Evolutionary conservation across 2,113 vertebrate species (phyloP).

Genomic region (Laterallus jamaicensis): DNA sequence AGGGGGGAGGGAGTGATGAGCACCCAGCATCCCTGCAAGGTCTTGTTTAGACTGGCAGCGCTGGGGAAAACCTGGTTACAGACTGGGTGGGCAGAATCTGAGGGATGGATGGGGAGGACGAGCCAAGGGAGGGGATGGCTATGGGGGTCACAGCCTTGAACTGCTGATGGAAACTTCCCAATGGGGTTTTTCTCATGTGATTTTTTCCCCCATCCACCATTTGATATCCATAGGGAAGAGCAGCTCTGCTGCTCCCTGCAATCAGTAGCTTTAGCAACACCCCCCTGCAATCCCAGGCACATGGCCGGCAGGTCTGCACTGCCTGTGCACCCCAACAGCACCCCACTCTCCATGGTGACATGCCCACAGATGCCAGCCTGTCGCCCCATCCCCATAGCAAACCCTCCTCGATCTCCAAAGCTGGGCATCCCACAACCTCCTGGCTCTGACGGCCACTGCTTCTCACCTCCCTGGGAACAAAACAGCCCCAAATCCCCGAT

Average conservation of each 20-base stretch:
- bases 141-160: not conserved
- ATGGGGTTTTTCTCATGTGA: not conserved
- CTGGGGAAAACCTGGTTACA: not conserved
- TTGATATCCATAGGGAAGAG: not conserved
- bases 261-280: not conserved
- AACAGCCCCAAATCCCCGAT: not conserved
- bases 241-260: not conserved
- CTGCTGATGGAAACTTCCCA: not conserved
- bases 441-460: not conserved
- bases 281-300: not conserved
- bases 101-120: not conserved
- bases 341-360: not conserved
- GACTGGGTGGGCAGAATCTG: not conserved
- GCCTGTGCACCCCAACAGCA: fast-evolving
- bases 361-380: fast-evolving
- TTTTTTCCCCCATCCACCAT: not conserved
- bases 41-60: conserved; percentile 31
- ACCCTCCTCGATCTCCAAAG: not conserved
- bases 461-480: not conserved
- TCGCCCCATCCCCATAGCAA: not conserved
- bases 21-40: conserved; percentile 5
- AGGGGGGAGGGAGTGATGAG: not conserved
- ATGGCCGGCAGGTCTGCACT: fast-evolving
- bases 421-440: not conserved
- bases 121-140: not conserved